Evolutionary conservation across 2,888 invertebrate genomes (phyloP).

Genomic region (Chesias legatella): DNA sequence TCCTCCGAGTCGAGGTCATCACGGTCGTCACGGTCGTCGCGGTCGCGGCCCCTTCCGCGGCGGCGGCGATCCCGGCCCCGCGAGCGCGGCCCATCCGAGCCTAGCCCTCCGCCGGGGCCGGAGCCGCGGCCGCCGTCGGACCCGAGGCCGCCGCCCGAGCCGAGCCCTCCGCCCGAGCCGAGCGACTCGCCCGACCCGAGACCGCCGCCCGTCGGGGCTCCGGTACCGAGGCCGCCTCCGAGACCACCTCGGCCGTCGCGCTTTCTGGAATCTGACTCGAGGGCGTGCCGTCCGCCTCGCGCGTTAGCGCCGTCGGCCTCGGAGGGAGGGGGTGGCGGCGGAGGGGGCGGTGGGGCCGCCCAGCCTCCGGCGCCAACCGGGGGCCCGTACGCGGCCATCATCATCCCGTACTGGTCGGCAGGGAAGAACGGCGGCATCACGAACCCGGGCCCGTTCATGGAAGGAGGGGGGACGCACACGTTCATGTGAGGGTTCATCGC

Average conservation of each 20-base stretch:
- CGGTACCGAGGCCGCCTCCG: slow-evolving; percentile 40
- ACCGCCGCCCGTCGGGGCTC: slow-evolving; percentile 36
- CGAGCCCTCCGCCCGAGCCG: slow-evolving; percentile 37
- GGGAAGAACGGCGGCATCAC: slow-evolving; percentile 67
- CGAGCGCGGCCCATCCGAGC: slow-evolving; percentile 38
- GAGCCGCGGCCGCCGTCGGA: slow-evolving; percentile 39
- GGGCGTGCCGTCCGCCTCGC: slow-evolving; percentile 64
- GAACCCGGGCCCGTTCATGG: slow-evolving; percentile 57
- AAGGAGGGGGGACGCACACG: slow-evolving; percentile 58
- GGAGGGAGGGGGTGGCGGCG: slow-evolving; percentile 60
- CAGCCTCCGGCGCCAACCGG: slow-evolving; percentile 51
- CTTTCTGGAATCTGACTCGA: slow-evolving; percentile 75
- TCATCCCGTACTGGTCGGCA: slow-evolving; percentile 66
- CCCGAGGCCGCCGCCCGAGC: slow-evolving; percentile 40
- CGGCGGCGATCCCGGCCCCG: slow-evolving; percentile 64
- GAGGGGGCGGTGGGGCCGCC: slow-evolving; percentile 61
- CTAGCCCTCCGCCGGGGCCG: slow-evolving; percentile 25
- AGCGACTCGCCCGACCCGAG: slow-evolving; percentile 39
- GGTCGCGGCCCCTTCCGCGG: slow-evolving; percentile 67
- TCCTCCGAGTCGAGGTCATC: slow-evolving; percentile 50
- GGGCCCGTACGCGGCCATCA: slow-evolving; percentile 49
- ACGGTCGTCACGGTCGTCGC: slow-evolving; percentile 53
- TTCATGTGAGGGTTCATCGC: slow-evolving; percentile 65
- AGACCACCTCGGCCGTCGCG: slow-evolving; percentile 47
- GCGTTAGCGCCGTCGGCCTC: slow-evolving; percentile 53